phyloP scores from a whole-genome alignment of 2,888 invertebrate species.

The Perizoma flavofasciatum region DNA sequence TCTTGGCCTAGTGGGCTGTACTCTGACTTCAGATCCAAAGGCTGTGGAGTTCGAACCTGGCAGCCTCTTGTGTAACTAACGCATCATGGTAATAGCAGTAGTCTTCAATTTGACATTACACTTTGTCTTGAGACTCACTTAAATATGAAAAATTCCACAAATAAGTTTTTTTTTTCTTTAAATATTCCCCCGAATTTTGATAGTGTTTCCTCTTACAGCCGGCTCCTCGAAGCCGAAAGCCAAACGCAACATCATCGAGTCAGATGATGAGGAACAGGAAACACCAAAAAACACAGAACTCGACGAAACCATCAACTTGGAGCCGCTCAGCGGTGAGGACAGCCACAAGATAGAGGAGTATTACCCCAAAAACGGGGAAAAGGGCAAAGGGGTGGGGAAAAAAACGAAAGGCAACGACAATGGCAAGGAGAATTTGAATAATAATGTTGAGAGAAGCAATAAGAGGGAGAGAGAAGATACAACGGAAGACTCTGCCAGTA shows the following conservation, averaged over 20 bases:
- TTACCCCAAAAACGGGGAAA: conserved; percentile 51
- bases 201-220: conserved; percentile 25
- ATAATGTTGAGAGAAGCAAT: conserved; percentile 44
- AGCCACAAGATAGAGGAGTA: conserved; percentile 75
- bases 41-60: no score
- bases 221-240: conserved; percentile 47
- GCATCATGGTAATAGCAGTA: no score
- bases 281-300: conserved; percentile 57
- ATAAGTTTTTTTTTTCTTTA: no score
- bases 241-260: conserved; percentile 59
- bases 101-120: no score
- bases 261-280: conserved; percentile 52
- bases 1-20: no score
- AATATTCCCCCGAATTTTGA: background rate
- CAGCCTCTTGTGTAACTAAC: no score
- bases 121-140: no score
- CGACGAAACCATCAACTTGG: conserved; percentile 61
- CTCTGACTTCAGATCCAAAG: no score
- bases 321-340: conserved; percentile 62
- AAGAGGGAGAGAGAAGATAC: conserved; percentile 48
- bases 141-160: no score
- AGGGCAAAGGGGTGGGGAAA: conserved; percentile 58
- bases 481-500: conserved; percentile 46
- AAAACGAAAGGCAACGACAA: conserved; percentile 55
- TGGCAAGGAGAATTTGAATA: conserved; percentile 45